phyloP scores from a whole-genome alignment of 2,888 invertebrate genomes.

The Metacarcinus magister region DNA sequence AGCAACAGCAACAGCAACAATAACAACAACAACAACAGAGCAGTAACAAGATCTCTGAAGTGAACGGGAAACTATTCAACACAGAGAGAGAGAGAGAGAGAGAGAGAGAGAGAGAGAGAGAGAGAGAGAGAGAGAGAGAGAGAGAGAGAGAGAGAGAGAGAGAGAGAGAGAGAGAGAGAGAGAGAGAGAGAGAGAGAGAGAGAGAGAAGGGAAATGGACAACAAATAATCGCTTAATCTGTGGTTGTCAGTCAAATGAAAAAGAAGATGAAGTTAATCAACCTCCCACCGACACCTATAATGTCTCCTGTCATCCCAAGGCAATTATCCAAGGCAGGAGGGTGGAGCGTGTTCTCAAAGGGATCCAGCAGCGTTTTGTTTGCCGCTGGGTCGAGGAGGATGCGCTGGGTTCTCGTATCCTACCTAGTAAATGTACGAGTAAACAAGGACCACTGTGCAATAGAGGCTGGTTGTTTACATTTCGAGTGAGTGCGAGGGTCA shows the following conservation, averaged over 20 bases:
- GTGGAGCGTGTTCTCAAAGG: not conserved
- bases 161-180: conserved; percentile 1
- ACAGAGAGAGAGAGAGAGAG: not conserved
- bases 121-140: not conserved
- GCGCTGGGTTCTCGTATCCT: not conserved
- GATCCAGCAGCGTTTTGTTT: not conserved
- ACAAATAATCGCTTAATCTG: not conserved
- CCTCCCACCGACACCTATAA: not conserved
- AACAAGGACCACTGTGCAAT: not conserved
- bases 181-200: not conserved
- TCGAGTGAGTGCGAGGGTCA: not conserved
- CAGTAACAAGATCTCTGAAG: not conserved
- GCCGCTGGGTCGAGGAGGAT: not conserved
- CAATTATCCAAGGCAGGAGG: not conserved
- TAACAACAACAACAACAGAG: not conserved
- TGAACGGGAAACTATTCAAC: not conserved
- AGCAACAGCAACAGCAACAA: not conserved
- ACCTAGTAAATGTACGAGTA: not conserved
- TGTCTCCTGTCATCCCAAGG: not conserved
- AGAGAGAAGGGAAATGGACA: not conserved
- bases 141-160: not conserved
- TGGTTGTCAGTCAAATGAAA: not conserved
- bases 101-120: not conserved
- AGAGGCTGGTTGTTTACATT: not conserved
- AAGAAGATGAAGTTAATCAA: not conserved